These are phyloP conservation scores for Hyphantria cunea DNA, from an alignment of 1,140 invertebrate genomes.

Conservation along the genomic window DNA sequence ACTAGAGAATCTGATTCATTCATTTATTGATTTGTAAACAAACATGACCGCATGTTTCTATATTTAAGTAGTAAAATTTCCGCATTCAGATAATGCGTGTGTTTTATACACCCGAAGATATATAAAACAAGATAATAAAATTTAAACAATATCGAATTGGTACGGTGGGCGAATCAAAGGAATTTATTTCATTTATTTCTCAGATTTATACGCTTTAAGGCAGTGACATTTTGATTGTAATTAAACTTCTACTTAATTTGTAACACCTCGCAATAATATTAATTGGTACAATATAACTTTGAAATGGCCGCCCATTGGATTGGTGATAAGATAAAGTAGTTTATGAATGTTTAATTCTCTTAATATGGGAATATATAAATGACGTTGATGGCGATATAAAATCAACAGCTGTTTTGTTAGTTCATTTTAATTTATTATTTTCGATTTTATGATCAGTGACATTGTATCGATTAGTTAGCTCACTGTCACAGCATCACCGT, in stretches of 20 bases:
- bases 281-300: constrained; percentile 14
- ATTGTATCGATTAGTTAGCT: too few relatives aligned
- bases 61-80: too few relatives aligned
- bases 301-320: neutral
- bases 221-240: constrained; percentile 15
- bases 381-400: neutral
- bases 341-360: constrained; percentile 1
- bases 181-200: constrained; percentile 1
- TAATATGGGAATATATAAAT: neutral
- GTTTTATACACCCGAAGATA: too few relatives aligned
- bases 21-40: too few relatives aligned
- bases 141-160: too few relatives aligned
- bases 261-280: constrained; percentile 23
- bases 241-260: constrained; percentile 16
- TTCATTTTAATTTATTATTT: neutral
- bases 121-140: too few relatives aligned
- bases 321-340: neutral
- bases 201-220: neutral
- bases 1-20: too few relatives aligned
- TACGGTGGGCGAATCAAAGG: constrained; percentile 4
- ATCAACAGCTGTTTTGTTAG: constrained; percentile 1
- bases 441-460: neutral
- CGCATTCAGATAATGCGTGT: too few relatives aligned
- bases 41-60: too few relatives aligned
- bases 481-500: too few relatives aligned